phyloP scores from a whole-genome alignment of 1,140 invertebrate species.

The Saccostrea echinata region DNA sequence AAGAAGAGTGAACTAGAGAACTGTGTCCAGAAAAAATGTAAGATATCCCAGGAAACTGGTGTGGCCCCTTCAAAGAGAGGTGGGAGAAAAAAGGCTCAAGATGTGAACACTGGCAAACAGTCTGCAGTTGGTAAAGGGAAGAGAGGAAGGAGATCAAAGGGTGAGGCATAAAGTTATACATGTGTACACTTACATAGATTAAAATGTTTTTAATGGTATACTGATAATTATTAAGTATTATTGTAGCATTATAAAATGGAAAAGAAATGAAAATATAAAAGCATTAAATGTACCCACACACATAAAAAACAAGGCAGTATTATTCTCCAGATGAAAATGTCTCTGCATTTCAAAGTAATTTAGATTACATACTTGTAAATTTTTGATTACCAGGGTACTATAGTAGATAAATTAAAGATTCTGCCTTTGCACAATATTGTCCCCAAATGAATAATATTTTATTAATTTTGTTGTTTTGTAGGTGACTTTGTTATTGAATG shows the following conservation, averaged over 20 bases:
- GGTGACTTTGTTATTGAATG: slow-evolving; percentile 8
- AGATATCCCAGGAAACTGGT: neutral
- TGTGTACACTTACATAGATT: neutral
- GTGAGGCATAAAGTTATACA: neutral
- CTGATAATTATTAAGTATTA: too few species aligned
- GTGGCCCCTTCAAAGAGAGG: neutral
- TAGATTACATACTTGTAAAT: too few species aligned
- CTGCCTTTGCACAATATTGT: too few species aligned
- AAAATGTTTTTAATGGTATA: too few species aligned
- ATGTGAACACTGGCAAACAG: neutral
- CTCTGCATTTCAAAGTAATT: too few species aligned
- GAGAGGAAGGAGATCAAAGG: neutral
- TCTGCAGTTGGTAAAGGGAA: neutral
- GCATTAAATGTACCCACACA: too few species aligned
- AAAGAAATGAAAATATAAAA: too few species aligned
- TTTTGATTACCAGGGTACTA: too few species aligned
- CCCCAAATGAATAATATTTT: neutral
- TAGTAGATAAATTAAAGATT: too few species aligned
- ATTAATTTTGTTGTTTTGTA: neutral
- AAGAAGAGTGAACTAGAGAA: neutral
- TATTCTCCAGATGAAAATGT: too few species aligned
- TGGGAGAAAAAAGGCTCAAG: slow-evolving; percentile 3
- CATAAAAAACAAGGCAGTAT: too few species aligned
- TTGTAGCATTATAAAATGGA: too few species aligned
- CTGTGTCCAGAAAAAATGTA: neutral